Percentiles rank a stretch among this genome's conserved stretches.
phyloP scores from a whole-genome alignment of 2,888 invertebrate genomes.

The Heteromyza rotundicornis region DNA sequence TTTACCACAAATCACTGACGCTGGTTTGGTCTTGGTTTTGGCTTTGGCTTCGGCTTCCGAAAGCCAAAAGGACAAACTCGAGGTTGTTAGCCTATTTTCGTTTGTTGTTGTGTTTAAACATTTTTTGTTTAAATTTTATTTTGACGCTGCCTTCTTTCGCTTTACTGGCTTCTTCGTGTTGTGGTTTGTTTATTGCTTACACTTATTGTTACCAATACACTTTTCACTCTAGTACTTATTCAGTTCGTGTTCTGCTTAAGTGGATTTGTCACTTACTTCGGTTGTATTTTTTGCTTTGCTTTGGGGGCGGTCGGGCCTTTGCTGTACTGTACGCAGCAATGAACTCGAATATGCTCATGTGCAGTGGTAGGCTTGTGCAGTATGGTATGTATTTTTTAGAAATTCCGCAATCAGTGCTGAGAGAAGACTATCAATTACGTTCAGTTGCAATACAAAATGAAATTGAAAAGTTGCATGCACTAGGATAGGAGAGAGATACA shows the following conservation, averaged over 20 bases:
- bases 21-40: not conserved
- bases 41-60: not conserved
- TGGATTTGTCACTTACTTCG: slow-evolving; percentile 43
- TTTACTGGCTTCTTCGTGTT: not conserved
- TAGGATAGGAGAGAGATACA: too few relatives aligned
- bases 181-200: slow-evolving; percentile 1
- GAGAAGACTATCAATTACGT: too few relatives aligned
- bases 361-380: too few relatives aligned
- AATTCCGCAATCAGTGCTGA: too few relatives aligned
- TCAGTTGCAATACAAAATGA: too few relatives aligned
- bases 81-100: slow-evolving; percentile 24
- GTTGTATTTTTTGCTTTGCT: not conserved
- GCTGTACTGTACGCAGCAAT: too few relatives aligned
- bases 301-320: not conserved
- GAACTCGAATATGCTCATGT: too few relatives aligned
- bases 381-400: too few relatives aligned
- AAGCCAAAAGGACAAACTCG: slow-evolving; percentile 11
- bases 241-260: slow-evolving; percentile 44
- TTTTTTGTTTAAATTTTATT: slow-evolving; percentile 15
- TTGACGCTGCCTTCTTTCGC: slow-evolving; percentile 2
- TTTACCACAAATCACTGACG: slow-evolving; percentile 5
- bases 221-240: slow-evolving; percentile 3
- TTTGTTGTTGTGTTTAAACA: slow-evolving; percentile 7
- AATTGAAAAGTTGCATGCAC: too few relatives aligned
- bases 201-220: not conserved